phyloP scores from a whole-genome alignment of 2,888 invertebrate species.

The Nezara viridula region DNA sequence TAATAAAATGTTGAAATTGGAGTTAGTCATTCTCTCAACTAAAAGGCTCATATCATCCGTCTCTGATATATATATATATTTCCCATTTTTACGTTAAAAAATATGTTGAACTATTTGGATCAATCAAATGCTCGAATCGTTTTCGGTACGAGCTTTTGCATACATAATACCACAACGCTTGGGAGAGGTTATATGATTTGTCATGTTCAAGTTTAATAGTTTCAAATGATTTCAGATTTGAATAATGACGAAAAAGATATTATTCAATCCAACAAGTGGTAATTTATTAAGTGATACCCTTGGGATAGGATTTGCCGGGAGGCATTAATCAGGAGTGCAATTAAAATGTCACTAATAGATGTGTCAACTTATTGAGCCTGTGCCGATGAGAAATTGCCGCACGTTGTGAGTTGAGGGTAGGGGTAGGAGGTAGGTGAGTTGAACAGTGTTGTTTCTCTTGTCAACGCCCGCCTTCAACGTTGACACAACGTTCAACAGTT shows the following conservation, averaged over 20 bases:
- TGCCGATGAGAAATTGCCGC: neutral
- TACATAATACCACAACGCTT: too few species aligned
- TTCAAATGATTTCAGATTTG: neutral
- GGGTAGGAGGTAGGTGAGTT: neutral
- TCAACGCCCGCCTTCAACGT: neutral
- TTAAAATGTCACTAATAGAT: slow-evolving; percentile 18
- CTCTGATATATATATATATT: too few species aligned
- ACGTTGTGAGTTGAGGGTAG: neutral
- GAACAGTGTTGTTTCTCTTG: slow-evolving; percentile 7
- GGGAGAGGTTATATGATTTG: too few species aligned
- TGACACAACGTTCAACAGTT: slow-evolving; percentile 17
- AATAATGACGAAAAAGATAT: neutral
- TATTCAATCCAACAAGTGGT: neutral
- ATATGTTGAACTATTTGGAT: too few species aligned
- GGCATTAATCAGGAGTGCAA: neutral
- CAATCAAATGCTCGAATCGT: too few species aligned
- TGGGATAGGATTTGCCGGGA: neutral
- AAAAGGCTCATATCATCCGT: too few species aligned
- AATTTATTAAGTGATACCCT: slow-evolving; percentile 15
- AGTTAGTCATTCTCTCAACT: too few species aligned
- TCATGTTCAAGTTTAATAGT: too few species aligned
- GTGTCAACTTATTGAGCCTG: slow-evolving; percentile 4
- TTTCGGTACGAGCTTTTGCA: too few species aligned
- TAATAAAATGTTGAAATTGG: too few species aligned
- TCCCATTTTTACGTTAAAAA: too few species aligned